Evolutionary conservation across 2,888 invertebrate genomes (phyloP).

Genomic region (Apotomis capreana): DNA sequence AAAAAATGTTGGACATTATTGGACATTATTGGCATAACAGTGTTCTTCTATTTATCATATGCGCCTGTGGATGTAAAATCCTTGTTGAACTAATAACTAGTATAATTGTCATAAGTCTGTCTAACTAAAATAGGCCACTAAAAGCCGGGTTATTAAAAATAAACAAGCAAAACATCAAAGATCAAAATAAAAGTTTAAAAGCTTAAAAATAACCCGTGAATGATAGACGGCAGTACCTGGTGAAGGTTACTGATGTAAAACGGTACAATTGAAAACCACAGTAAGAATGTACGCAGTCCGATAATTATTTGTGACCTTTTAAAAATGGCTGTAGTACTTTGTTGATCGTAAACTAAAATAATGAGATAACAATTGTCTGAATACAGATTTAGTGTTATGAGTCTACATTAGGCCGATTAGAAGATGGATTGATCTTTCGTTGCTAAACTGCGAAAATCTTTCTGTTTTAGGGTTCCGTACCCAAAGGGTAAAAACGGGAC

Average conservation of each 20-base stretch:
- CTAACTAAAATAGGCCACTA: too few species aligned
- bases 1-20: too few species aligned
- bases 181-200: conserved; percentile 4
- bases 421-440: not conserved
- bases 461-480: too few species aligned
- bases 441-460: not conserved
- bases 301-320: conserved; percentile 1
- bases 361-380: not conserved
- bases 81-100: too few species aligned
- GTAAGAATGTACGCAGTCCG: not conserved
- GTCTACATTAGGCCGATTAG: conserved; percentile 14
- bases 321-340: not conserved
- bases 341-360: conserved; percentile 11
- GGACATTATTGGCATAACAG: too few species aligned
- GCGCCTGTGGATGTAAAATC: too few species aligned
- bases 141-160: not conserved
- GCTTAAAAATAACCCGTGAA: conserved; percentile 9
- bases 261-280: not conserved
- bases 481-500: too few species aligned
- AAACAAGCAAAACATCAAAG: not conserved
- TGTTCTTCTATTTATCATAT: too few species aligned
- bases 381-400: conserved; percentile 16
- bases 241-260: conserved; percentile 9
- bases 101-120: too few species aligned
- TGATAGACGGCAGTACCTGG: conserved; percentile 11